Conservation (phyloP, 2,888 invertebrate genomes). For the Drosophila prostipennis region DNA sequence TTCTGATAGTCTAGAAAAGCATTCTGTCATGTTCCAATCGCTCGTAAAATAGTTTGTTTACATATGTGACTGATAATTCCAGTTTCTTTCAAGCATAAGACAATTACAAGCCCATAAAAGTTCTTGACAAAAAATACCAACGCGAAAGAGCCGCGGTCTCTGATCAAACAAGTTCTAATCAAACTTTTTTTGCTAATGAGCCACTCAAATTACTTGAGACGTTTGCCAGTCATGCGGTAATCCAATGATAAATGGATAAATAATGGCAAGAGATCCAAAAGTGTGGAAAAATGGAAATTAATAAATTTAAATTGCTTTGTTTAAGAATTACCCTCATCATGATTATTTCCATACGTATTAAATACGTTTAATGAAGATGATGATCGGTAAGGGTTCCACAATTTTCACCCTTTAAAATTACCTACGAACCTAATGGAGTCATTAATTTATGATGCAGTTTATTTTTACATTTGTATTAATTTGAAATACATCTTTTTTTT, state of each 20-base stretch:
- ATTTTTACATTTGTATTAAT: no score
- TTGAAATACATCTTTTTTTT: no score
- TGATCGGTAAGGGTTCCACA: not conserved
- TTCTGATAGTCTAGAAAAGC: not conserved
- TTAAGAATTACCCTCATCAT: not conserved
- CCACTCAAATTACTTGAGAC: constrained; percentile 25
- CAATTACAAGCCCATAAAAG: constrained; percentile 40
- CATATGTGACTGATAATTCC: constrained; percentile 19
- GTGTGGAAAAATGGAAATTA: not conserved
- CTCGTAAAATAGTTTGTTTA: constrained; percentile 20
- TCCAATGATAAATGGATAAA: constrained; percentile 34
- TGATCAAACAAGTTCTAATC: constrained; percentile 40
- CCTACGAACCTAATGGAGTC: not conserved
- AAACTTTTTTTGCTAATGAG: constrained; percentile 8
- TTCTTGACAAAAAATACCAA: constrained; percentile 1
- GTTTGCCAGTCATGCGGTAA: constrained; percentile 26
- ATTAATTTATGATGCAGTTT: not conserved
- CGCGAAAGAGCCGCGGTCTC: constrained; percentile 19
- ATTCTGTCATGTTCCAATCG: not conserved
- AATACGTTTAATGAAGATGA: no score
- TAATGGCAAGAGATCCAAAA: constrained; percentile 6
- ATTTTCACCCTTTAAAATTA: not conserved
- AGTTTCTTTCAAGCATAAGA: constrained; percentile 23
- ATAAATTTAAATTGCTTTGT: constrained; percentile 3
- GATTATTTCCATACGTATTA: not conserved